Evolutionary conservation across 1,140 invertebrate genomes (phyloP).

Genomic region (Diachasma alloeum): DNA sequence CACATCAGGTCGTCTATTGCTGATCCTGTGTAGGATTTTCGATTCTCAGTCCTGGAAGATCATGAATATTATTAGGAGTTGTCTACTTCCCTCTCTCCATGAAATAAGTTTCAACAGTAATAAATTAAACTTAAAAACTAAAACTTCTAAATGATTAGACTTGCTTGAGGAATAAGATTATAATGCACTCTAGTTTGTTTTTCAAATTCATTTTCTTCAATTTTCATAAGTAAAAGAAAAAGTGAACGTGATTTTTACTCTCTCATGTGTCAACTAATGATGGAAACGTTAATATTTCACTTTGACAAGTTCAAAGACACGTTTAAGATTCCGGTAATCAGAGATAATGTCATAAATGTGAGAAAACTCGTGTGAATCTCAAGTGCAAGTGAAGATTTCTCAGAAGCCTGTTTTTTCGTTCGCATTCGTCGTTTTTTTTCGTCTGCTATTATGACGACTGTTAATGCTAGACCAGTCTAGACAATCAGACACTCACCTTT

Average conservation of each 20-base stretch:
- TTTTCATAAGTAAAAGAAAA: neutral
- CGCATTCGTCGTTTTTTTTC: neutral
- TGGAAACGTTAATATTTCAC: neutral
- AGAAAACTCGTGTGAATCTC: neutral
- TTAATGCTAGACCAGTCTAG: neutral
- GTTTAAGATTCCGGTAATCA: neutral
- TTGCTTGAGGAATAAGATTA: no score
- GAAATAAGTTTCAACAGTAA: no score
- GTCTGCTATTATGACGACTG: neutral
- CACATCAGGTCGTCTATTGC: constrained; percentile 62
- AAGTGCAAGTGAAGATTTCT: constrained; percentile 8
- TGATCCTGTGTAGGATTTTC: constrained; percentile 39
- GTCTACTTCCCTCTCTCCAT: no score
- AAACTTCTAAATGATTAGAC: no score
- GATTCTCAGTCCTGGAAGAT: constrained; percentile 32
- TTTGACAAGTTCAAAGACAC: neutral
- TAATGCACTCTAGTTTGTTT: no score
- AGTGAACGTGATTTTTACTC: neutral
- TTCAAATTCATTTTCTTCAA: neutral
- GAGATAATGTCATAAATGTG: neutral
- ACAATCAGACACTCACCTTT: constrained; percentile 33
- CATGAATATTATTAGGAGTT: neutral
- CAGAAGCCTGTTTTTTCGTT: neutral
- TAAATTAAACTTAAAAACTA: no score
- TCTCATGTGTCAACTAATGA: neutral